Evolutionary conservation across 1,140 invertebrate species (phyloP), one percentile per base, ranked within the genome.

Genomic region (Cydia strobilella): DNA sequence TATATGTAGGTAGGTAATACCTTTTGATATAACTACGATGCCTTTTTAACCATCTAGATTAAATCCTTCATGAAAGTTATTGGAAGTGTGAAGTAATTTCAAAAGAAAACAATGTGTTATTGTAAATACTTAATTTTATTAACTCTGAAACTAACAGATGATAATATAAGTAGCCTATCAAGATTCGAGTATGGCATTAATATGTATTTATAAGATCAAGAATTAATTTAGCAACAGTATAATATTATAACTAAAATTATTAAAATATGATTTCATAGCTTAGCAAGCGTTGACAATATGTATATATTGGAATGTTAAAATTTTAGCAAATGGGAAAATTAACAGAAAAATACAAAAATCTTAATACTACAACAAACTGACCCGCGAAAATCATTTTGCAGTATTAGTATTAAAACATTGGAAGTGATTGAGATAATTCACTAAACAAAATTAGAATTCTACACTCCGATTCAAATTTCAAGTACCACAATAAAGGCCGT

Each of bases 111-210:
- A 72, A 75, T 20, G 80, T 77, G 73, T 81, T 73, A 87, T 91
- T 92, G 89, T 90, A 91, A 92, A 92, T 87, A 85, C 90, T 92
- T 92, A 91, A 89, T 90, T 92, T 92, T 90, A 92, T 91, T 91
- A 92, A 90, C 89, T 92, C 87, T 89, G 88, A 87, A 92, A 92
- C 90, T 92, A 92, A 91, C 90, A 91, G 85, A 90, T 90, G 90
- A 91, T 90, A 69, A 90, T 87, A 86, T 89, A 89, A 90, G 89
- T 92, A 86, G 85, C 90, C 90, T 90, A 91, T 92, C 90, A 88
- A 91, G 83, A 90, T 89, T 89, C 87, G 84, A 91, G 83, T 90
- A 86, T 79, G 77, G 84, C 76, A 85, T 79, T 81, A 86, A 90
- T 90, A 92, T 91, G 74, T 86, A 92, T 92, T 91, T 90, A 91